phyloP scores from a whole-genome alignment of 1,140 invertebrate genomes.

The Chrysomallon squamiferum region DNA sequence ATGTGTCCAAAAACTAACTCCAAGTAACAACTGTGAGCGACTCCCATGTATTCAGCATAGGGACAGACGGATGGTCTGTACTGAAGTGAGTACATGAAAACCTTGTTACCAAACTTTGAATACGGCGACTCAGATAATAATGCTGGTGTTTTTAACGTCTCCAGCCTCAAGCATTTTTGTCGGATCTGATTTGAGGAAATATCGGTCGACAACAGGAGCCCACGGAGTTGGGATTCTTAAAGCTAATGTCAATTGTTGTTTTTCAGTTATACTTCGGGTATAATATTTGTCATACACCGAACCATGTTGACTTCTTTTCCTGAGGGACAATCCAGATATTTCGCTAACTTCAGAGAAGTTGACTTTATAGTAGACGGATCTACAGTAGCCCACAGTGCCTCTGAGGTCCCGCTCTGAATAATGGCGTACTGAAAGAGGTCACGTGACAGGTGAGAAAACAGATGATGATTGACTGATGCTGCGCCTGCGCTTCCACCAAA shows the following conservation, averaged over 20 bases:
- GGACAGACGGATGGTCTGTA: too few relatives aligned
- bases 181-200: conserved; percentile 2
- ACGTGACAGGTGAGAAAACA: conserved; percentile 81
- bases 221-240: conserved; percentile 68
- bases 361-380: conserved; percentile 80
- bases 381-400: conserved; percentile 90
- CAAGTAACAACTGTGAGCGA: too few relatives aligned
- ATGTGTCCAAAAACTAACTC: too few relatives aligned
- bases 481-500: conserved; percentile 70
- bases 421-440: conserved; percentile 83
- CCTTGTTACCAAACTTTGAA: too few relatives aligned
- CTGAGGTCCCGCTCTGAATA: conserved; percentile 67
- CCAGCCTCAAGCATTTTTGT: neutral
- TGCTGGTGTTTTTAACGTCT: conserved; percentile 3
- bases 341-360: conserved; percentile 65
- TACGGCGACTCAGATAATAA: neutral
- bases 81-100: too few relatives aligned
- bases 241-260: conserved; percentile 71
- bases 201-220: conserved; percentile 7
- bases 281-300: conserved; percentile 75
- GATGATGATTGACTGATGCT: conserved; percentile 87
- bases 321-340: conserved; percentile 17
- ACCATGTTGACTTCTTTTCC: conserved; percentile 71
- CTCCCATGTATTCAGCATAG: too few relatives aligned
- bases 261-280: conserved; percentile 80